Evolutionary conservation across 2,113 vertebrate species (phyloP), one percentile per base, ranked within the genome.

Genomic region (Rattus rattus): DNA sequence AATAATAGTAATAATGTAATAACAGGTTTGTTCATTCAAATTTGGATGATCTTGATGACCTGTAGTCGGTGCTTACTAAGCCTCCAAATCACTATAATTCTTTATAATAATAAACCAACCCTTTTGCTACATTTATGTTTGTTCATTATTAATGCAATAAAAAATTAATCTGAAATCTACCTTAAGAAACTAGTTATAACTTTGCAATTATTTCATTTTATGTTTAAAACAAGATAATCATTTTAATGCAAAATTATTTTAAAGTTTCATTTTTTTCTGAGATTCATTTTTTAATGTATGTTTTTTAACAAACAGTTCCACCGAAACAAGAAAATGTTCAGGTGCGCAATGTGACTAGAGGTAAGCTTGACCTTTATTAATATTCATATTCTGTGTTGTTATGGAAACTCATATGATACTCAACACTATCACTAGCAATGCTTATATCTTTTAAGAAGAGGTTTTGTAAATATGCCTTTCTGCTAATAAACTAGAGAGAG

Each of bases 311-410:
- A 93, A 97, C n/a, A 96, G 88, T 93, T 54, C 39, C 92, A 0
- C 70, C 81, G 93, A 91, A 88, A 87, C 98, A 98, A 98, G 98
- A 98, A 98, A 94, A 24, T 81, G 84, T 96, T 94, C 94, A 77
- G 13, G 94, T 95, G 61, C 91, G 96, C 47, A 98, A 98, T 33
- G 43, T 98, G 67, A 98, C 98, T 43, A 92, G 97, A 99, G 98
- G 98, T 98, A 98, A 95, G 88, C 16, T 96, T 97, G 6, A 90
- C 11, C 1, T 47, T 56, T 24, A 13, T 63, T 94, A 83, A 76
- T 56, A n/a, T 54, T 75, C 43, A 75, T 24, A 43, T 86, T 36
- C 5, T 89, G 4, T 52, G 3, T 73, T 86, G 22, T 9, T 70
- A 8, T 83, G 13, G 26, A 83, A n/a, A 17, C 73, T 33, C 84